Evolutionary conservation across 2,797 vertebrate genomes (phyloP).

Genomic region (Falco novaeseelandiae): DNA sequence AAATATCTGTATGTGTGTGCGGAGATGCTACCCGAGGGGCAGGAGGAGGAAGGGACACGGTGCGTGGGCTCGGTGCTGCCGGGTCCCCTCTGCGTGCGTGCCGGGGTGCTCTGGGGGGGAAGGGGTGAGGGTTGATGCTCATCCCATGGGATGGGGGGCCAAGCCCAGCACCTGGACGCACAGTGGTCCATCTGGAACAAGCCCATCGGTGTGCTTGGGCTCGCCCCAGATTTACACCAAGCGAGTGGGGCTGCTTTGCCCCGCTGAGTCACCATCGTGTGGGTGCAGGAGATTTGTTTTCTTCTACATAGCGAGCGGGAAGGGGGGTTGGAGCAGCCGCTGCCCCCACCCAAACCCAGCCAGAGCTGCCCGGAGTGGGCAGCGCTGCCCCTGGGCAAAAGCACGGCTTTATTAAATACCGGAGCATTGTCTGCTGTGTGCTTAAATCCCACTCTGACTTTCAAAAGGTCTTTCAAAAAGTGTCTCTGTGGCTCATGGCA

Average conservation of each 20-base stretch:
- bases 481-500: neutral
- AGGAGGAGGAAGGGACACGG: neutral
- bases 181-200: neutral
- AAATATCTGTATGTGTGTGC: slow-evolving; percentile 2
- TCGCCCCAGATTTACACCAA: neutral
- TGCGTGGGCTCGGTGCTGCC: fast-evolving
- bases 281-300: neutral
- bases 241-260: neutral
- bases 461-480: neutral
- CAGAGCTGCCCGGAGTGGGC: neutral
- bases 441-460: neutral
- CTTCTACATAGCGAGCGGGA: fast-evolving
- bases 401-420: neutral
- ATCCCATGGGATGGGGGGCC: neutral
- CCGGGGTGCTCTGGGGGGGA: neutral
- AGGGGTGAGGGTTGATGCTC: neutral
- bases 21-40: neutral
- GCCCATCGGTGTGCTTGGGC: fast-evolving
- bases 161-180: fast-evolving
- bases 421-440: fast-evolving
- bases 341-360: neutral
- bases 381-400: neutral
- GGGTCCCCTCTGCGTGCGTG: neutral
- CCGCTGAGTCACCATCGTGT: fast-evolving
- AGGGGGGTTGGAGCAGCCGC: neutral